Conservation (phyloP, 2,797 vertebrate genomes). For the Echeneis naucrates region DNA sequence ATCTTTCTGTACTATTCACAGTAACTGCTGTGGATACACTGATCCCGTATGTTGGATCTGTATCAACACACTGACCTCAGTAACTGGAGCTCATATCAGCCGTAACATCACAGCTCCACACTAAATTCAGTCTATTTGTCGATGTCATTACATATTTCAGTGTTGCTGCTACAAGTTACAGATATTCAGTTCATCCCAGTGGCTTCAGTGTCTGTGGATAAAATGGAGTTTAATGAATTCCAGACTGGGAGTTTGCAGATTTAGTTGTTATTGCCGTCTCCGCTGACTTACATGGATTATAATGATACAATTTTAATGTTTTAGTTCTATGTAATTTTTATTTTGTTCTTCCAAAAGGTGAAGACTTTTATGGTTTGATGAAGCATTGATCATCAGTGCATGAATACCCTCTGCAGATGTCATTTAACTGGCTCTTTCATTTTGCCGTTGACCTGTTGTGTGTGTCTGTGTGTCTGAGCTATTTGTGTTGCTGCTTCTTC, state of each 20-base stretch:
- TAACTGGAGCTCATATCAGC: background rate
- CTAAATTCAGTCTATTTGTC: background rate
- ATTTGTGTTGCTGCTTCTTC: constrained; percentile 67
- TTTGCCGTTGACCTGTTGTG: constrained; percentile 62
- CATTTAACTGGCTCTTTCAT: constrained; percentile 44
- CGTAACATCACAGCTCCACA: background rate
- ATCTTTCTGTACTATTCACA: background rate
- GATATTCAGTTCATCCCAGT: background rate
- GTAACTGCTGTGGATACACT: background rate
- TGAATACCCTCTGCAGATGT: constrained; percentile 37
- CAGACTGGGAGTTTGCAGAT: background rate
- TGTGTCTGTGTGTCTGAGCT: constrained; percentile 51
- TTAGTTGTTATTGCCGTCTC: background rate
- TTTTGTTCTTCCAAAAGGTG: constrained; percentile 17
- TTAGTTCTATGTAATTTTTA: background rate
- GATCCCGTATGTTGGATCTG: background rate
- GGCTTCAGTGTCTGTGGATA: background rate
- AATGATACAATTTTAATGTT: background rate
- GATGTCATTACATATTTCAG: background rate
- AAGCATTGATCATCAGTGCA: constrained; percentile 35
- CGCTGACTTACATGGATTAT: background rate
- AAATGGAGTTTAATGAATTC: background rate
- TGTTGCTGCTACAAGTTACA: background rate
- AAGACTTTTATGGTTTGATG: constrained; percentile 25
- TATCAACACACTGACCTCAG: background rate